Conservation (phyloP, 2,797 vertebrate genomes). For the Falco biarmicus region DNA sequence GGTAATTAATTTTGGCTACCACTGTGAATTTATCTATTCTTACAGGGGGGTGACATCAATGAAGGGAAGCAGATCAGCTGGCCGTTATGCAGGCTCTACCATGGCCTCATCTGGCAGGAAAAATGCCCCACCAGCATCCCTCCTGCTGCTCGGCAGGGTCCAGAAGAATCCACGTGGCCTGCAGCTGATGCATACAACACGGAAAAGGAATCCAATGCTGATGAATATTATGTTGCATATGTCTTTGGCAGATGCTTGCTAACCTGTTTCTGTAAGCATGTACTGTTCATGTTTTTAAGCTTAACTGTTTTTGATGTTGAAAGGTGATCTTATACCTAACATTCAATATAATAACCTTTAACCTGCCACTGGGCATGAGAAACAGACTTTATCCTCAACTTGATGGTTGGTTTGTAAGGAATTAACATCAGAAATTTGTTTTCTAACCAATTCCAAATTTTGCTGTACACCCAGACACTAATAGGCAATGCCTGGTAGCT, state of each 20-base stretch:
- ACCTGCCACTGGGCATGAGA: neutral
- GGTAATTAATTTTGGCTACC: neutral
- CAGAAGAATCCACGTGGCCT: neutral
- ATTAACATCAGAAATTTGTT: neutral
- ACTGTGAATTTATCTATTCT: neutral
- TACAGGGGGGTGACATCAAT: neutral
- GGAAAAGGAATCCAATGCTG: neutral
- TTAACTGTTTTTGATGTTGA: neutral
- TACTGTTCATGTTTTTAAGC: neutral
- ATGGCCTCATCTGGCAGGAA: neutral
- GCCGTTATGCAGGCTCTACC: neutral
- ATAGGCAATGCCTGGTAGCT: neutral
- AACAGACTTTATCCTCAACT: neutral
- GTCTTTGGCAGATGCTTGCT: neutral
- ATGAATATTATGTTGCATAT: neutral
- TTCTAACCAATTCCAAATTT: neutral
- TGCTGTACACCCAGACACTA: neutral
- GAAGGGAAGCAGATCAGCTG: neutral
- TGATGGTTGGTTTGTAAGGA: neutral
- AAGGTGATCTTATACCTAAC: neutral
- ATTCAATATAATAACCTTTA: neutral
- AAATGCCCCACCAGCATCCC: neutral
- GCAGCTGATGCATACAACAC: neutral
- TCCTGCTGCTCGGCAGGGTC: neutral
- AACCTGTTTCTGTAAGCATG: neutral